Base-by-base conservation (phyloP, 2,113 vertebrate species). In the Gallinago paraguaiae region DNA sequence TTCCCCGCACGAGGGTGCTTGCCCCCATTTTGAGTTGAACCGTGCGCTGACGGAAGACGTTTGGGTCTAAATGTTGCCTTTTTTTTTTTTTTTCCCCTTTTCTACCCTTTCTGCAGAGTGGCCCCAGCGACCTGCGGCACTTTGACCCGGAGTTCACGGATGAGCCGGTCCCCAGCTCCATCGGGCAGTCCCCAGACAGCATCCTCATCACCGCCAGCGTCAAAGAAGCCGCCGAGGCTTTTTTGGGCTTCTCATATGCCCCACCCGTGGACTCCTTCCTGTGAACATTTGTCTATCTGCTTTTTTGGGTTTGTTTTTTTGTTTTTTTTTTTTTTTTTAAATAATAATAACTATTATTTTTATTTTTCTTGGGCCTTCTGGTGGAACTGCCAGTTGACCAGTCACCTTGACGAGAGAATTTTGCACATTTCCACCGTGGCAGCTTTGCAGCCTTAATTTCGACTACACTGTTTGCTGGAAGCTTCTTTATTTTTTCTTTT, bases 141-240 rank as follows among this genome's bases (percentile, higher is more conserved):
- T 99, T 99, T 43, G 99, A 99, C 94, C 99, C 99, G 0, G 99
- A 99, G 98, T 99, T 99, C 85, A 99, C 99, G 8, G 99, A 99
- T 20, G 99, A 99, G 94, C 99, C 99, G 1, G 99, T 99, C 81
- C 98, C 99, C 70, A 99, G 87, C 98, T 99, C 99, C 88, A 99
- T 99, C 0, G 99, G 99, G 93, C 98, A 98, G 89, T 99, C 99
- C 28, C 98, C 99, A 0, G 99, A 99, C 97, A 99, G 99, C 92
- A 98, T 98, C 67, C 98, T 99, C 19, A 98, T 98, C 95, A 99
- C 99, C 0, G 98, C 99, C 96, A 99, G 99, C 3, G 99, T 99
- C 97, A 99, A 99, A 95, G 99, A 99, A 92, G 99, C 99, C 0
- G 98, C 99, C 0, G 99, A 99, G 93, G 99, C 99, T 50, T 99